Evolutionary conservation across 1,140 invertebrate species (phyloP).

Genomic region (Zaprionus inermis): DNA sequence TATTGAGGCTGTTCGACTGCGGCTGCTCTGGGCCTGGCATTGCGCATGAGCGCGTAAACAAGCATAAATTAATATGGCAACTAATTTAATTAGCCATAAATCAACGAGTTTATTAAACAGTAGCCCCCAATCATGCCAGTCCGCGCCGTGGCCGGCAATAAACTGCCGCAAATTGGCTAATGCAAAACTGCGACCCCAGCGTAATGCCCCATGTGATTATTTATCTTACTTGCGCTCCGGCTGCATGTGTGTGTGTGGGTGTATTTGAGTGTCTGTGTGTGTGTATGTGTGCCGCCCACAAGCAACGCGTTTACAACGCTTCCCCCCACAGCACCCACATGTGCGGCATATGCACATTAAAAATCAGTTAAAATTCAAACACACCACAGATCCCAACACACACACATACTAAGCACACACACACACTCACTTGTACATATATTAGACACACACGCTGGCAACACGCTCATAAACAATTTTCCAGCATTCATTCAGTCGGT

Average conservation of each 20-base stretch:
- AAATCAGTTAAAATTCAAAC: constrained; percentile 79
- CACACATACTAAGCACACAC: constrained; percentile 5
- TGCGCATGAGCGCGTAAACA: constrained; percentile 67
- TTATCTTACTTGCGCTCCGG: constrained; percentile 52
- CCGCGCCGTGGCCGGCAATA: constrained; percentile 60
- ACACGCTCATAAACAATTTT: constrained; percentile 73
- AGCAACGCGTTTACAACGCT: constrained; percentile 1
- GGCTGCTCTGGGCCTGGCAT: background rate
- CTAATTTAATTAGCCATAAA: constrained; percentile 82
- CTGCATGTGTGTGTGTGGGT: background rate
- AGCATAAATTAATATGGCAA: constrained; percentile 74
- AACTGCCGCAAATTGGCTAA: constrained; percentile 80
- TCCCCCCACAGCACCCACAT: constrained; percentile 1
- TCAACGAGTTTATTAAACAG: constrained; percentile 82
- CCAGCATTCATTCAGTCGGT: constrained; percentile 46
- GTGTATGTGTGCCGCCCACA: constrained; percentile 56
- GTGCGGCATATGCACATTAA: constrained; percentile 60
- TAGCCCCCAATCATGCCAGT: constrained; percentile 76
- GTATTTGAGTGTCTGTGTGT: background rate
- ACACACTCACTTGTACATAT: constrained; percentile 20
- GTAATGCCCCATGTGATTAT: constrained; percentile 57
- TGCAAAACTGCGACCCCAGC: constrained; percentile 69
- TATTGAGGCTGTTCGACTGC: constrained; percentile 44
- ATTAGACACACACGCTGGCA: constrained; percentile 24
- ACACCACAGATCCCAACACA: constrained; percentile 49